Evolutionary conservation across 2,797 vertebrate species (phyloP).

Genomic region (Platyrinchus mystaceus): DNA sequence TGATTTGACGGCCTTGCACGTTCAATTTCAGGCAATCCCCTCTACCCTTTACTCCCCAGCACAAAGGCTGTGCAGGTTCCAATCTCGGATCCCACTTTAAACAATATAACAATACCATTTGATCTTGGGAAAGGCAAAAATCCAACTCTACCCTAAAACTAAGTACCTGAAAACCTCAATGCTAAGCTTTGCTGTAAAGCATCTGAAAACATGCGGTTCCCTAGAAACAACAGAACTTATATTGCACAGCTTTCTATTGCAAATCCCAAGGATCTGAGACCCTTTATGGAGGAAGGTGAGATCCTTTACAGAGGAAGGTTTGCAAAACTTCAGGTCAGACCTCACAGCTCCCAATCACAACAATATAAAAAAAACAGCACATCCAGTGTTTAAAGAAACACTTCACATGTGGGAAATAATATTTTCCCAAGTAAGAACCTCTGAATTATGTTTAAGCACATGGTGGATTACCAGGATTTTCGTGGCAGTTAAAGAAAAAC

Average conservation of each 20-base stretch:
- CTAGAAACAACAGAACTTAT: background rate
- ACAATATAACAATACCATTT: background rate
- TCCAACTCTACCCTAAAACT: background rate
- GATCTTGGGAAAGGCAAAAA: background rate
- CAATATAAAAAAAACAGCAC: background rate
- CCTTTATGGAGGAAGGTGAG: background rate
- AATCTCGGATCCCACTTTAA: background rate
- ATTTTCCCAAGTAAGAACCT: background rate
- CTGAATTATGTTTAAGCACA: background rate
- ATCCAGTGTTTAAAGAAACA: background rate
- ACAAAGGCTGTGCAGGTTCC: background rate
- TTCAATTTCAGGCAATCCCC: background rate
- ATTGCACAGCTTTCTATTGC: background rate
- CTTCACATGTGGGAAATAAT: background rate
- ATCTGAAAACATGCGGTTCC: background rate
- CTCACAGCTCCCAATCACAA: background rate
- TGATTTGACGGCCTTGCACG: background rate
- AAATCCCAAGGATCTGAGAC: background rate
- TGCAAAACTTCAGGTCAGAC: background rate
- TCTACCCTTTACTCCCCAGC: background rate
- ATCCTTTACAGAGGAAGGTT: background rate
- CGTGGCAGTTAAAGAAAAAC: background rate
- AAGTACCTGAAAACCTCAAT: background rate
- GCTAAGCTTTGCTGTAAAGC: background rate
- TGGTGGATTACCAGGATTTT: background rate